Conservation (phyloP, 2,888 invertebrate species). For the Vesta saturnalis region DNA sequence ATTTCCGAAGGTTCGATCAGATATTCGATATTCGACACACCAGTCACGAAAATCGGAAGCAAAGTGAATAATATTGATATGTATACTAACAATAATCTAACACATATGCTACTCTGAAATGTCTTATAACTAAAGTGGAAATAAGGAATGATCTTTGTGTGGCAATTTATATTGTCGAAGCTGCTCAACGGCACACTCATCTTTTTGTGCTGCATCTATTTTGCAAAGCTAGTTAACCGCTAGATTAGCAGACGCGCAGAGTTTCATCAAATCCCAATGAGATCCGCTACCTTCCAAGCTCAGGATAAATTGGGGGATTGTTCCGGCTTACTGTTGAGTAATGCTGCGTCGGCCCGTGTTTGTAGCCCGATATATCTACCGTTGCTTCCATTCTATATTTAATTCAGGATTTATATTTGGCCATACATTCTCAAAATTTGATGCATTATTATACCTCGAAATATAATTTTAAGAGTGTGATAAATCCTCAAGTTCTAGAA, state of each 20-base stretch:
- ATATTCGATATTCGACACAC: slow-evolving; percentile 46
- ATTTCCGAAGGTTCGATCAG: slow-evolving; percentile 57
- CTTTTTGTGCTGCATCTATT: slow-evolving; percentile 59
- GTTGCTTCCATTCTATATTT: slow-evolving; percentile 62
- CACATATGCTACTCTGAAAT: slow-evolving; percentile 14
- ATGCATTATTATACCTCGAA: slow-evolving; percentile 63
- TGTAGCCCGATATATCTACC: slow-evolving; percentile 61
- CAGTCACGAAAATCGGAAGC: slow-evolving; percentile 29
- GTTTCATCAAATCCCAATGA: slow-evolving; percentile 65
- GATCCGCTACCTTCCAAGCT: slow-evolving; percentile 61
- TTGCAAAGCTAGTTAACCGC: slow-evolving; percentile 63
- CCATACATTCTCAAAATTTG: slow-evolving; percentile 61
- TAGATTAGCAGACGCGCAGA: slow-evolving; percentile 61
- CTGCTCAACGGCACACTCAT: slow-evolving; percentile 29
- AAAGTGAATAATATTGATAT: slow-evolving; percentile 23
- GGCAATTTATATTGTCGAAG: slow-evolving; percentile 9
- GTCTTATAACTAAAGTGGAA: neutral
- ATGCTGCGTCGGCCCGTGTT: slow-evolving; percentile 62
- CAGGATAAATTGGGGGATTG: slow-evolving; percentile 64
- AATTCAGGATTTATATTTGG: slow-evolving; percentile 63
- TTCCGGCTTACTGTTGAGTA: slow-evolving; percentile 62
- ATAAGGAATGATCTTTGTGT: neutral
- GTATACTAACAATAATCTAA: slow-evolving; percentile 22
- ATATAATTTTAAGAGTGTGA: slow-evolving; percentile 58
- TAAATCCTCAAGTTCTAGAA: slow-evolving; percentile 52